Conservation (phyloP, 2,888 invertebrate species). For the Cyaniris semiargus region DNA sequence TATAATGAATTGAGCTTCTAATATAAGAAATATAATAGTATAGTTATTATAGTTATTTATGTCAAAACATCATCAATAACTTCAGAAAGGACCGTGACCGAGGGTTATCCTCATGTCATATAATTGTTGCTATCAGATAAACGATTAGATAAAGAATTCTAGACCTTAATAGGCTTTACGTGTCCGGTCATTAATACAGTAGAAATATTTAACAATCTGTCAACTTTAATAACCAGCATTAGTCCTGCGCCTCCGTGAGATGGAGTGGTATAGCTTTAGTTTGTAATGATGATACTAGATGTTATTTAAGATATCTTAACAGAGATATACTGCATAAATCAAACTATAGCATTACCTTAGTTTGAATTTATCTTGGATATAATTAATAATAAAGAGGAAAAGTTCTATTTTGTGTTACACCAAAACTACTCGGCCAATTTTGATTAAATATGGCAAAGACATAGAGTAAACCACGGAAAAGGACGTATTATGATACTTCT, state of each 20-base stretch:
- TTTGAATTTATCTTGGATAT: too few relatives aligned
- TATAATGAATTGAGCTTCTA: neutral
- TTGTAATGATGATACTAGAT: neutral
- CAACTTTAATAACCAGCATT: conserved; percentile 3
- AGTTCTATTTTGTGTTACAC: too few relatives aligned
- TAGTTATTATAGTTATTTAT: neutral
- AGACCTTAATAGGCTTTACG: neutral
- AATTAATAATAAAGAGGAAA: too few relatives aligned
- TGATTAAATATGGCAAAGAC: too few relatives aligned
- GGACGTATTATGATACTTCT: too few relatives aligned
- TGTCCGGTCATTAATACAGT: neutral
- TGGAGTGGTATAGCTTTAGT: neutral
- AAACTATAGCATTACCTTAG: too few relatives aligned
- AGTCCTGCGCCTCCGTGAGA: neutral
- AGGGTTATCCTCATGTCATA: neutral
- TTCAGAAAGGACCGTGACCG: neutral
- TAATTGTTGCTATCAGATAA: conserved; percentile 2
- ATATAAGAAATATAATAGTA: neutral
- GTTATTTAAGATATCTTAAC: neutral
- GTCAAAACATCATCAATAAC: conserved; percentile 16
- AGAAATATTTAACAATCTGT: neutral
- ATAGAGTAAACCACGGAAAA: too few relatives aligned
- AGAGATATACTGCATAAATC: neutral
- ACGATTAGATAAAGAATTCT: neutral
- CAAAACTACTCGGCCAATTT: too few relatives aligned